These are phyloP conservation scores for Dorcus hopei DNA, from an alignment of 2,888 invertebrate species.

Conservation along the genomic window DNA sequence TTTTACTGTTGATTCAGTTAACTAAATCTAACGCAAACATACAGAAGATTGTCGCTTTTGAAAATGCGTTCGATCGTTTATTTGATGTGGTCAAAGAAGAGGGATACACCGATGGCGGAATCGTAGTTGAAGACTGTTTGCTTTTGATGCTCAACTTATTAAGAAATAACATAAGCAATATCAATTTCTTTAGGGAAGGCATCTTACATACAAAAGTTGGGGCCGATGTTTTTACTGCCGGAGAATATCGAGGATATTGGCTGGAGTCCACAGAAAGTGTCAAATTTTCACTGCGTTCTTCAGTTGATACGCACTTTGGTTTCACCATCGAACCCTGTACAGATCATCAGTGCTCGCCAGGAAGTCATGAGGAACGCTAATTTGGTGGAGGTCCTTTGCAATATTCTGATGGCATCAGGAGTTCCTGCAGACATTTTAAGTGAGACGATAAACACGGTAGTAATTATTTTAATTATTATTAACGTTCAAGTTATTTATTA, in stretches of 20 bases:
- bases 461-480: too few species aligned
- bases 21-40: conserved; percentile 95
- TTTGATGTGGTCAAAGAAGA: conserved; percentile 87
- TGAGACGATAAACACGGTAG: conserved; percentile 86
- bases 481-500: conserved; percentile 52
- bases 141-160: conserved; percentile 88
- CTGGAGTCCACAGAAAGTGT: conserved; percentile 92
- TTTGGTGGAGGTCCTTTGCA: conserved; percentile 76
- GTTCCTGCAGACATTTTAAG: conserved; percentile 95
- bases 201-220: conserved; percentile 86
- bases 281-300: conserved; percentile 90
- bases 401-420: conserved; percentile 91
- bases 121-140: conserved; percentile 97
- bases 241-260: conserved; percentile 68
- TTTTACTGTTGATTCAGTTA: conserved; percentile 85
- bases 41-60: conserved; percentile 98
- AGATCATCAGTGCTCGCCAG: conserved; percentile 78
- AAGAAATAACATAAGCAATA: conserved; percentile 94
- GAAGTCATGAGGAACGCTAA: conserved; percentile 83
- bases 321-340: conserved; percentile 88
- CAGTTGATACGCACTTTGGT: conserved; percentile 88
- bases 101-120: conserved; percentile 91
- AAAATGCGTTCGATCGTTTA: conserved; percentile 95
- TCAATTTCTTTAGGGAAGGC: conserved; percentile 98
- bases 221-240: conserved; percentile 82